Evolutionary conservation across 1,140 invertebrate genomes (phyloP).

Genomic region (Eupeodes corollae): DNA sequence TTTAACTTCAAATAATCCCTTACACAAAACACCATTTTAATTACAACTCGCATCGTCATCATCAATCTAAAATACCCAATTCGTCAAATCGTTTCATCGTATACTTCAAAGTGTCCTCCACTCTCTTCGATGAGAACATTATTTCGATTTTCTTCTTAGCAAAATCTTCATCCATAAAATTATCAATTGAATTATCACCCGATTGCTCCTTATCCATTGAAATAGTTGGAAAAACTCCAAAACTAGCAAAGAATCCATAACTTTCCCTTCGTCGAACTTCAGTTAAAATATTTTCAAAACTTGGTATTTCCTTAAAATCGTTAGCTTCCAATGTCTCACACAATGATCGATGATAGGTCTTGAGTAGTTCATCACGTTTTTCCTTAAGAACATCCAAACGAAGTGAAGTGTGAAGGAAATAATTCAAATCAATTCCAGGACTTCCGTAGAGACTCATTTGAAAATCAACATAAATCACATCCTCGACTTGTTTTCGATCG

Average conservation of each 20-base stretch:
- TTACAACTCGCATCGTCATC: too few relatives aligned
- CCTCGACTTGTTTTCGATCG: conserved; percentile 2
- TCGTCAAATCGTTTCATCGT: conserved; percentile 24
- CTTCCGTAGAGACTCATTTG: conserved; percentile 27
- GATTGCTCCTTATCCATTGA: conserved; percentile 25
- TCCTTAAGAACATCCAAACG: conserved; percentile 23
- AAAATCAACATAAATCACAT: conserved; percentile 26
- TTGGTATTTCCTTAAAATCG: conserved; percentile 33
- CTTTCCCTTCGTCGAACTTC: conserved; percentile 24
- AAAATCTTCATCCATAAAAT: conserved; percentile 22
- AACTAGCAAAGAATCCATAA: conserved; percentile 28
- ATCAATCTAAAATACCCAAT: conserved; percentile 12
- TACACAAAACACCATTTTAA: too few relatives aligned
- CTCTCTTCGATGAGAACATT: conserved; percentile 18
- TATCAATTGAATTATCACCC: conserved; percentile 24
- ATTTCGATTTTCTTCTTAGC: conserved; percentile 21
- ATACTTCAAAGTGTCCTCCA: conserved; percentile 22
- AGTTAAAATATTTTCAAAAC: conserved; percentile 15
- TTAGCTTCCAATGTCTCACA: conserved; percentile 29
- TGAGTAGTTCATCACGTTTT: conserved; percentile 28
- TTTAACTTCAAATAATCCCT: too few relatives aligned
- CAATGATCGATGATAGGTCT: conserved; percentile 25
- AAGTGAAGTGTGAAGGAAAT: conserved; percentile 32
- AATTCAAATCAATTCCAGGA: conserved; percentile 32
- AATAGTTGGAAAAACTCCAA: conserved; percentile 24